Conservation (phyloP, 1,140 invertebrate species). For the Melipona quadrifasciata region DNA sequence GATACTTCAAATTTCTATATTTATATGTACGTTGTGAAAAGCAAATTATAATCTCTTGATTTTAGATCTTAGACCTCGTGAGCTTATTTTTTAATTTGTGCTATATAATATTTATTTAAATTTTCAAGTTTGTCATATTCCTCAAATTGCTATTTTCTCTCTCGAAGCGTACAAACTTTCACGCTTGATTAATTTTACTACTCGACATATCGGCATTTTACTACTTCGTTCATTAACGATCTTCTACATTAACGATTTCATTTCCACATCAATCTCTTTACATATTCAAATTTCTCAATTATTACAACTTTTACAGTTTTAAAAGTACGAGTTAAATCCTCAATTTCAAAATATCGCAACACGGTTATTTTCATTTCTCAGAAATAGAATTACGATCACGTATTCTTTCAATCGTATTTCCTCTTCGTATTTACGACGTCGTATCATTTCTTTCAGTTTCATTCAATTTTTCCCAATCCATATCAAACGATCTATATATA, state of each 20-base stretch:
- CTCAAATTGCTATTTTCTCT: no score
- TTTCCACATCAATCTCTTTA: no score
- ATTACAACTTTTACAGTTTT: not conserved
- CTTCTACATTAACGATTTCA: no score
- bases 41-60: not conserved
- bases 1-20: not conserved
- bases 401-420: not conserved
- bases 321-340: not conserved
- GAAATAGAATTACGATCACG: not conserved
- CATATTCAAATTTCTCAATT: not conserved
- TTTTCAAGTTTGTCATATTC: no score
- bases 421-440: not conserved
- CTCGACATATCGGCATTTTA: no score
- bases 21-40: not conserved
- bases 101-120: not conserved
- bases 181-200: no score
- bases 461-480: not conserved
- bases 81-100: not conserved
- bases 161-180: no score
- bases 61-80: not conserved
- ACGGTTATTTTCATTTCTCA: not conserved
- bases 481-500: conserved; percentile 22
- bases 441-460: conserved; percentile 6
- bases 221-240: no score
- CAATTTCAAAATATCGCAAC: not conserved